phyloP scores from a whole-genome alignment of 2,113 vertebrate species.

The Carlito syrichta region DNA sequence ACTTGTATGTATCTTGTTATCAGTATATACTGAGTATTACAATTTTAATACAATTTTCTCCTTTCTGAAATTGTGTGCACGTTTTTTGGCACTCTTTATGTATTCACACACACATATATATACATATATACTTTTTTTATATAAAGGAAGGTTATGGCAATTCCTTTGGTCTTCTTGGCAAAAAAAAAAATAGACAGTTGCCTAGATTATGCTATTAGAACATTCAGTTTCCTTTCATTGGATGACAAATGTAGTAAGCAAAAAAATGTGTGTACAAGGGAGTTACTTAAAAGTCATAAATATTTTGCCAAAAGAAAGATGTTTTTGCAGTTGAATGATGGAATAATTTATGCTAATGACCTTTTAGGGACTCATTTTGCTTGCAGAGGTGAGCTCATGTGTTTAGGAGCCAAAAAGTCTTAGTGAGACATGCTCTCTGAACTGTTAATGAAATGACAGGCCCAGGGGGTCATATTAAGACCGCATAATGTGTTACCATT shows the following conservation, averaged over 20 bases:
- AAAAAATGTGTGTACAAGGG: background rate
- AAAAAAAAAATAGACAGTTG: background rate
- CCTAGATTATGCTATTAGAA: background rate
- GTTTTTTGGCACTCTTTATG: no score
- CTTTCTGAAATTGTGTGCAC: no score
- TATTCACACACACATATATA: no score
- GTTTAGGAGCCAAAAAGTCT: background rate
- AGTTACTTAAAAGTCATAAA: conserved; percentile 22
- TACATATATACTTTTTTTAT: no score
- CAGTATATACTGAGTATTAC: no score
- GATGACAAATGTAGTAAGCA: background rate
- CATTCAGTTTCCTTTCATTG: background rate
- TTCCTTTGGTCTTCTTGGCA: background rate
- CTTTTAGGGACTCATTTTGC: background rate
- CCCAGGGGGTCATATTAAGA: background rate
- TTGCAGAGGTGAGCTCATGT: background rate
- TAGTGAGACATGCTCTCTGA: background rate
- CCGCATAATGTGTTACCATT: background rate
- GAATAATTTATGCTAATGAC: background rate
- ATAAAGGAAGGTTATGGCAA: background rate
- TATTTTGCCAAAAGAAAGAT: conserved; percentile 10
- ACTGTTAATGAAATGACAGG: conserved; percentile 19
- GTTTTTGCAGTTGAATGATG: background rate
- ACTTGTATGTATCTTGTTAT: no score
- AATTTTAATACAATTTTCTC: no score